Evolutionary conservation across 1,140 invertebrate species (phyloP), one percentile per base, ranked within the genome.

Genomic region (Micrasema longulum): DNA sequence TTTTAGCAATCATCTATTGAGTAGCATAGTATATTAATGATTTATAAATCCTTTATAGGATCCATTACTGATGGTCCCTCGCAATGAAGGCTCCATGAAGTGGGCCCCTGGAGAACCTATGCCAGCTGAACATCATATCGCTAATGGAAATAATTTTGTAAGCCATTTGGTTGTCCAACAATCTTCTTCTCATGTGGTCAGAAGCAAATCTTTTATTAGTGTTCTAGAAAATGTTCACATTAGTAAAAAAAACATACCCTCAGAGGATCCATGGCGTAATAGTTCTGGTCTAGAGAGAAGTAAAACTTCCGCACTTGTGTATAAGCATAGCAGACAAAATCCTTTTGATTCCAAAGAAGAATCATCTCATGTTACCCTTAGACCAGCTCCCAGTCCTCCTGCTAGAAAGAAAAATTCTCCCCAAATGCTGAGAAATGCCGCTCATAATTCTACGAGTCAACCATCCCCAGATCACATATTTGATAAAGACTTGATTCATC

Each of bases 1-100:
- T n/a, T n/a, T n/a, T n/a, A n/a, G n/a, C n/a, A n/a, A n/a, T n/a
- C n/a, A n/a, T n/a, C n/a, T n/a, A n/a, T n/a, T n/a, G n/a, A n/a
- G n/a, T n/a, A n/a, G n/a, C n/a, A n/a, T n/a, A n/a, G n/a, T 31
- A 31, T 31, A 4, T 31, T 2, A 31, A 31, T 31, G 26, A 31
- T 31, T 4, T 31, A 31, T 4, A 31, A 31, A 7, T 31, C 2
- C 2, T 31, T 74, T 77, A 43, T 74, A 87, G 85, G 85, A 90
- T 80, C 89, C 89, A 2, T 78, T 90, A n/a, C 77, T 90, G 12
- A 83, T 90, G 79, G 88, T 87, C 72, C 89, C 89, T 31, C 81
- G 88, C 69, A 90, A 90, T 82, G 85, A 87, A 74, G 89, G 89
- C 43, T 83, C 83, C 12, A 85, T 81, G 75, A 75, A 82, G 53